These are phyloP conservation scores for Kobus ellipsiprymnus DNA, from an alignment of 2,113 vertebrate species.

Conservation along the genomic window DNA sequence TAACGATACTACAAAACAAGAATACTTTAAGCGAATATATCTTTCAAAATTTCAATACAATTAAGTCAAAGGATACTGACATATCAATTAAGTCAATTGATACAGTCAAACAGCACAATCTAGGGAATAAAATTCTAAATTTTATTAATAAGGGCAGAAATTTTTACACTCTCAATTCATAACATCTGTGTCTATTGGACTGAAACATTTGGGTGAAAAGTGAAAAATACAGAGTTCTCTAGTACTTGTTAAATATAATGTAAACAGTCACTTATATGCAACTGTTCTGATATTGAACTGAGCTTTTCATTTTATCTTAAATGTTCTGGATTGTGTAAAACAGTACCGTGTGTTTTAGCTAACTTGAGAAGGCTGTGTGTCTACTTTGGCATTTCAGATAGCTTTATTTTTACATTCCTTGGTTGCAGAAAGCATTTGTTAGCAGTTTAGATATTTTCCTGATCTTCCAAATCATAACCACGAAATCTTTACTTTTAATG, in stretches of 20 bases:
- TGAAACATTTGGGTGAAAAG: background rate
- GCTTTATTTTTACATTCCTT: conserved; percentile 41
- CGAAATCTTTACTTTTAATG: conserved; percentile 23
- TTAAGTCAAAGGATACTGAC: background rate
- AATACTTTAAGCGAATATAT: background rate
- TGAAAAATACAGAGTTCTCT: background rate
- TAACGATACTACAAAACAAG: background rate
- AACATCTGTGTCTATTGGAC: background rate
- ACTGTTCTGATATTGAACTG: background rate
- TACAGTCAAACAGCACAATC: background rate
- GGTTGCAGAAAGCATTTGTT: conserved; percentile 29
- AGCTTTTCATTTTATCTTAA: background rate
- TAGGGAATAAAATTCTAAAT: background rate
- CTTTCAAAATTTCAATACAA: background rate
- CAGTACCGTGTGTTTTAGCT: background rate
- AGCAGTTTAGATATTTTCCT: background rate
- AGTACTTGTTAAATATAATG: background rate
- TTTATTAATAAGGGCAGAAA: background rate
- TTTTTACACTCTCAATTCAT: background rate
- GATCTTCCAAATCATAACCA: conserved; percentile 32
- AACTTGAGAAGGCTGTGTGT: background rate
- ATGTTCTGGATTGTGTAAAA: conserved; percentile 16
- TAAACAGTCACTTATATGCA: background rate
- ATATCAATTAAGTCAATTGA: background rate
- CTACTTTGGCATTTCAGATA: conserved; percentile 24